These are phyloP conservation scores for Gouania willdenowi DNA, from an alignment of 2,797 vertebrate species.

Conservation along the genomic window DNA sequence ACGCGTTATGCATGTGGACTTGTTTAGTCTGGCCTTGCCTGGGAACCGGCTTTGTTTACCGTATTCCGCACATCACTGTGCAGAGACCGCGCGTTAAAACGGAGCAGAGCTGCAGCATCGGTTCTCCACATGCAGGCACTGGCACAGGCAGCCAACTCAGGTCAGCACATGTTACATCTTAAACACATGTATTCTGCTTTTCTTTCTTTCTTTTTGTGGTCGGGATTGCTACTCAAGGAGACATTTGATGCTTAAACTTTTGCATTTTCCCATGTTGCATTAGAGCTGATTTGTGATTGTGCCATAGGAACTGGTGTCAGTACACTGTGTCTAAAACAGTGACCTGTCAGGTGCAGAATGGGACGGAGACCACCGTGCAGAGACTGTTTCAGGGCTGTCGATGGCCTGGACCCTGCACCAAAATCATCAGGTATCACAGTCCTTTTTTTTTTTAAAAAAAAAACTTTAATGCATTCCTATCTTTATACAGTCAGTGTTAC, in stretches of 20 bases:
- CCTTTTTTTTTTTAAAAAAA: too few species aligned
- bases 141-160: constrained; percentile 55
- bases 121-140: constrained; percentile 59
- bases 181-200: neutral
- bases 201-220: neutral
- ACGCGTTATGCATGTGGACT: constrained; percentile 56
- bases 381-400: constrained; percentile 91
- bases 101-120: constrained; percentile 50
- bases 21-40: constrained; percentile 33
- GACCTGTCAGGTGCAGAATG: constrained; percentile 93
- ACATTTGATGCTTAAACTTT: neutral
- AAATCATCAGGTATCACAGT: constrained; percentile 90
- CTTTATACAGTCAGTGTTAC: too few species aligned
- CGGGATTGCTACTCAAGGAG: too few species aligned
- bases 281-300: neutral
- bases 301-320: constrained; percentile 91
- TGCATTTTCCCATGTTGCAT: neutral
- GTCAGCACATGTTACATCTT: constrained; percentile 36
- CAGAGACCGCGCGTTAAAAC: constrained; percentile 67
- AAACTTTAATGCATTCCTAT: too few species aligned
- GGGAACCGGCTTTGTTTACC: constrained; percentile 69
- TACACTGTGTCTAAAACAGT: constrained; percentile 87
- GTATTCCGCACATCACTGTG: constrained; percentile 59
- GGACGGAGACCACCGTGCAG: constrained; percentile 89
- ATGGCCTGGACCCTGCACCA: constrained; percentile 92